Evolutionary conservation across 2,797 vertebrate species (phyloP).

Genomic region (Onychomys arenicola): DNA sequence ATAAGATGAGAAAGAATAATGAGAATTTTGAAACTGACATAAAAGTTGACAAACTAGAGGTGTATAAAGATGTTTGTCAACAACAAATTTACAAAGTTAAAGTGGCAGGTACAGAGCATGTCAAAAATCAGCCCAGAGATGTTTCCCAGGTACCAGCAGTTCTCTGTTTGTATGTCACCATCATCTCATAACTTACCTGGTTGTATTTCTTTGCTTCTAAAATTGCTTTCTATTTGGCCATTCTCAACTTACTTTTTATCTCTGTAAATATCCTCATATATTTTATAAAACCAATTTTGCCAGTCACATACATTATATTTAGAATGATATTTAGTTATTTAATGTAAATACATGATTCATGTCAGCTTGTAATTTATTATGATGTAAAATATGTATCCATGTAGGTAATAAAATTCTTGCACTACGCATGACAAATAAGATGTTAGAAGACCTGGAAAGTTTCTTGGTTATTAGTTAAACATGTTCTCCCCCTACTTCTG

Average conservation of each 20-base stretch:
- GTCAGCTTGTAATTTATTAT: not conserved
- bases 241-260: not conserved
- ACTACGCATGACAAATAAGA: not conserved
- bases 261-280: not conserved
- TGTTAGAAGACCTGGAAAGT: not conserved
- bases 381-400: not conserved
- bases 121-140: not conserved
- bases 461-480: not conserved
- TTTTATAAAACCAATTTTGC: not conserved
- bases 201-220: not conserved
- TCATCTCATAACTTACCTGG: not conserved
- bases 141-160: no score
- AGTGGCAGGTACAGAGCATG: not conserved
- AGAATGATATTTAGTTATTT: not conserved
- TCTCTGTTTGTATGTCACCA: not conserved
- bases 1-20: not conserved
- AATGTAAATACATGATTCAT: not conserved
- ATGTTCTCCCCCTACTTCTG: not conserved
- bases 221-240: not conserved
- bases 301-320: not conserved
- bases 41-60: not conserved
- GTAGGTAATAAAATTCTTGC: not conserved
- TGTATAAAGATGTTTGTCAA: not conserved
- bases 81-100: not conserved
- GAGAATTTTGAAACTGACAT: not conserved